These are phyloP conservation scores for Nemopilema nomurai DNA, from an alignment of 30 jellyfish, hydroid and myxozoan species.

Conservation along the genomic window DNA sequence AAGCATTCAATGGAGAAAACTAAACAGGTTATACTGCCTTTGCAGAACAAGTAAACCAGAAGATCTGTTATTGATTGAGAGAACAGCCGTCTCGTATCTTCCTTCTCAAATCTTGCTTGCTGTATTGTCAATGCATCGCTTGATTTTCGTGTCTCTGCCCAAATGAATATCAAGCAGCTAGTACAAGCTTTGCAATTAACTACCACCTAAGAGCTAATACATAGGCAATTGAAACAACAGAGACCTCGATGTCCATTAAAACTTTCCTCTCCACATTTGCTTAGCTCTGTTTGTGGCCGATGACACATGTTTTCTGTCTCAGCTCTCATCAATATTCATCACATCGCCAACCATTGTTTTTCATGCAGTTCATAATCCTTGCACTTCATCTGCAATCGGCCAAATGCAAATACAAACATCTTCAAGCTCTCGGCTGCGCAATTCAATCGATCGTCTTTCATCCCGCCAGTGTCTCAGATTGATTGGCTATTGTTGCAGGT, in stretches of 20 bases:
- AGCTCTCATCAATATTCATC: neutral
- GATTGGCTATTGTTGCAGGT: neutral
- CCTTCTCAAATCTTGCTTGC: too few species aligned
- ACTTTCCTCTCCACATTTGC: neutral
- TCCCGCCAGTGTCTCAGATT: neutral
- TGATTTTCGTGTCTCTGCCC: too few species aligned
- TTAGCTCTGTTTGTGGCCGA: neutral
- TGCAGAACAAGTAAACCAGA: too few species aligned
- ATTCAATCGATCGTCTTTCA: neutral
- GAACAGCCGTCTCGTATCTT: too few species aligned
- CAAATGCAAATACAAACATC: neutral
- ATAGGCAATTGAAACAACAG: neutral
- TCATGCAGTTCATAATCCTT: neutral
- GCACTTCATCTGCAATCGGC: neutral
- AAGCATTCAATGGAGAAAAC: too few species aligned
- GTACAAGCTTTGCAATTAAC: too few species aligned
- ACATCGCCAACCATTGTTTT: neutral
- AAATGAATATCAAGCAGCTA: too few species aligned
- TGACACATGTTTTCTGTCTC: neutral
- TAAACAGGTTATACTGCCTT: too few species aligned
- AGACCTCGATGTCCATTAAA: neutral
- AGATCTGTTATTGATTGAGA: too few species aligned
- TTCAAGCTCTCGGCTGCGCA: neutral
- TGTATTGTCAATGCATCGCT: too few species aligned
- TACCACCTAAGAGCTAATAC: too few species aligned